phyloP scores from a whole-genome alignment of 2,888 invertebrate genomes.

The Eustalomyia histrio region DNA sequence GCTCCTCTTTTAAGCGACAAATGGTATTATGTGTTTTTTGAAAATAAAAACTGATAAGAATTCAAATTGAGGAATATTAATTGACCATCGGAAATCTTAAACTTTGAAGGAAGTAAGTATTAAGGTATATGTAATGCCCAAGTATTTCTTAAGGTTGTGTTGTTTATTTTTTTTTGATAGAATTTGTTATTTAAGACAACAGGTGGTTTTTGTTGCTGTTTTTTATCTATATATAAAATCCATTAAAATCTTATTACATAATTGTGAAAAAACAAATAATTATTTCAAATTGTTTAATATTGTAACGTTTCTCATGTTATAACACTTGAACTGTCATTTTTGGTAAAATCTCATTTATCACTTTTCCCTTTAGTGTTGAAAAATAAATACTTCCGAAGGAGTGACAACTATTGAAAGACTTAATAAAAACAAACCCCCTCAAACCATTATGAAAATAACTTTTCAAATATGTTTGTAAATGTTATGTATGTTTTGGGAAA shows the following conservation, averaged over 20 bases:
- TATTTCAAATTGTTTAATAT: conserved; percentile 50
- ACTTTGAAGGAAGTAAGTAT: conserved; percentile 24
- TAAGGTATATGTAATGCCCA: not conserved
- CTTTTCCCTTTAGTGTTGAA: conserved; percentile 52
- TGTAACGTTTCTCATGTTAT: conserved; percentile 49
- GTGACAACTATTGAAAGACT: conserved; percentile 65
- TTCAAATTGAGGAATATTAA: conserved; percentile 58
- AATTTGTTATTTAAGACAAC: conserved; percentile 64
- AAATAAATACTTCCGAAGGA: conserved; percentile 62
- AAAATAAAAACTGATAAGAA: conserved; percentile 25
- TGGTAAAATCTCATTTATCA: conserved; percentile 63
- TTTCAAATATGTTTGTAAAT: conserved; percentile 33
- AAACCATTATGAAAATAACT: conserved; percentile 8
- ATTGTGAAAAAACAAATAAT: conserved; percentile 67
- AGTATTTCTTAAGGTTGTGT: not conserved
- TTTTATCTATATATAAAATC: conserved; percentile 57
- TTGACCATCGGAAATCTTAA: conserved; percentile 42
- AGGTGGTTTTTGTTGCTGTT: conserved; percentile 68
- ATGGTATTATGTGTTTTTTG: conserved; percentile 69
- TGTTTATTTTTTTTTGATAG: not conserved
- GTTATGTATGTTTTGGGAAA: conserved; percentile 17
- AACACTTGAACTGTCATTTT: conserved; percentile 64
- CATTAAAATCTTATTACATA: conserved; percentile 76
- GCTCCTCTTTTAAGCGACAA: conserved; percentile 72
- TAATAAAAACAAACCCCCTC: conserved; percentile 45